phyloP scores from a whole-genome alignment of 2,113 vertebrate species.

The Myotis brandtii region DNA sequence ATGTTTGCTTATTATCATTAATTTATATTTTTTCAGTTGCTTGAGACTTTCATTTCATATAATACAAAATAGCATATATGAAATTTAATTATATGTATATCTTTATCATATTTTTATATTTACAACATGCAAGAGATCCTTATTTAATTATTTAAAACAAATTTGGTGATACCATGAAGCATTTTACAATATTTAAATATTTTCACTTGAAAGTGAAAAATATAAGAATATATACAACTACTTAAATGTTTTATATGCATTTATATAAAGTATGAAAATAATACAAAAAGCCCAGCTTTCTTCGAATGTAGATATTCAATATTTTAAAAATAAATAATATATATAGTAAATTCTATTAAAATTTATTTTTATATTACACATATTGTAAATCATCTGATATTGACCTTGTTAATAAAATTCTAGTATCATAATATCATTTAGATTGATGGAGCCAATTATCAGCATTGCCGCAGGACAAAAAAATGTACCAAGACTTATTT shows the following conservation, averaged over 20 bases:
- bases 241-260: background rate
- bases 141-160: slow-evolving; percentile 18
- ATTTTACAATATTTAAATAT: background rate
- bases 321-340: background rate
- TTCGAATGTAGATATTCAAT: background rate
- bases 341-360: slow-evolving; percentile 32
- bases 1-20: background rate
- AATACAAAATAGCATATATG: background rate
- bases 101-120: background rate
- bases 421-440: slow-evolving; percentile 51
- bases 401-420: slow-evolving; percentile 65
- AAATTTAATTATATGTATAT: background rate
- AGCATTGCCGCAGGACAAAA: slow-evolving; percentile 46
- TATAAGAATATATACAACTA: background rate
- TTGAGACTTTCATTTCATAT: background rate
- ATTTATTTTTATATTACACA: slow-evolving; percentile 32
- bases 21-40: background rate
- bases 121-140: background rate
- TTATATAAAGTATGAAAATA: background rate
- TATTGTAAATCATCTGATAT: slow-evolving; percentile 49
- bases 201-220: background rate
- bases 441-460: slow-evolving; percentile 69
- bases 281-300: slow-evolving; percentile 3
- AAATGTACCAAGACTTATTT: slow-evolving; percentile 32
- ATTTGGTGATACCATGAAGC: background rate